Evolutionary conservation across 35 echinoderm and acorn worm species (phyloP), one percentile per base, ranked within the genome.

Genomic region (Acanthaster planci): DNA sequence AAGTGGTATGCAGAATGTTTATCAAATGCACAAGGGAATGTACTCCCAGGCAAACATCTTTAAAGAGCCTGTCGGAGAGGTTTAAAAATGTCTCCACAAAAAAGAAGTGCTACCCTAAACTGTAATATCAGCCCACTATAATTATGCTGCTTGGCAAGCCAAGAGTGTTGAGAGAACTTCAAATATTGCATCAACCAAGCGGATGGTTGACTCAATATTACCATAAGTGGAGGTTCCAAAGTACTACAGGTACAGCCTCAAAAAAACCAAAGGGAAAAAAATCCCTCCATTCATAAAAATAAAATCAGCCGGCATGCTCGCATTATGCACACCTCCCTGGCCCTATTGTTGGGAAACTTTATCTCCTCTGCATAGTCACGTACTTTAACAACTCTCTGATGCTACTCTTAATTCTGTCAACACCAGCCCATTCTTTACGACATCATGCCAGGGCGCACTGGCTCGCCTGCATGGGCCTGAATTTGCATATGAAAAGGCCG

Each of bases 391-490:
- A 31, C 64, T 34, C 64, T 72, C 64, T 29, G 64, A 72, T 72
- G 64, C 64, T 72, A 31, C 64, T 72, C 64, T 72, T 72, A 72
- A 72, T 72, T 72, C 64, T 72, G 64, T 72, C 64, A 72, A 72
- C 64, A 72, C 64, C 14, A 26, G 34, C 64, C 64, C 64, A 72
- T 72, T 72, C 64, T 72, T 72, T 21, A 34, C 42, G 64, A 72
- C 64, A 72, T 72, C 64, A 72, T 72, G 64, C 64, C 64, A 72
- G 64, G 64, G 64, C 26, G 64, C 34, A 27, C 34, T 72, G 23
- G n/a, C n/a, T n/a, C 30, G 23, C 26, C 64, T 26, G 64, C 64
- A 31, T 72, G 64, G 26, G 23, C 23, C 64, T 72, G 64, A 72
- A n/a, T 72, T 72, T 72, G 64, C 64, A 72, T 72, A 27, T 72